Evolutionary conservation across 1,140 invertebrate genomes (phyloP).

Genomic region (Zaprionus ghesquierei): DNA sequence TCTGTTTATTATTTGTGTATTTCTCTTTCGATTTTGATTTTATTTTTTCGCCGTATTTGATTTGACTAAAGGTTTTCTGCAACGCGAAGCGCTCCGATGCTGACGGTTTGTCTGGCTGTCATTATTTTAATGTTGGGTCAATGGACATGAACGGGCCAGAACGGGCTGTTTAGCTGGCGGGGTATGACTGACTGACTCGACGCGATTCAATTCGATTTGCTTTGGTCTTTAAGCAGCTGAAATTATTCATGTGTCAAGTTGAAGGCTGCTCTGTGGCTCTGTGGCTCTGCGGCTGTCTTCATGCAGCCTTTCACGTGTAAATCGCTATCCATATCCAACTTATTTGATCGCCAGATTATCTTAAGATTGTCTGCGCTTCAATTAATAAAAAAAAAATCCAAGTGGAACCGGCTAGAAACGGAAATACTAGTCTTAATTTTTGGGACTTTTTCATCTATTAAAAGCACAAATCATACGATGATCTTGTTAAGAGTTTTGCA

Average conservation of each 20-base stretch:
- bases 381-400: constrained; percentile 54
- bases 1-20: constrained; percentile 29
- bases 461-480: constrained; percentile 4
- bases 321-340: constrained; percentile 24
- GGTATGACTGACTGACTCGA: background rate
- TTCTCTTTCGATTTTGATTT: constrained; percentile 17
- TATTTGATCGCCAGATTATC: constrained; percentile 63
- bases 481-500: constrained; percentile 21
- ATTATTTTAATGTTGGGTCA: constrained; percentile 61
- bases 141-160: constrained; percentile 54
- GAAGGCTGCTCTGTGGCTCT: constrained; percentile 50
- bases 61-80: constrained; percentile 49
- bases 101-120: constrained; percentile 37
- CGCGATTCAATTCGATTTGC: constrained; percentile 50
- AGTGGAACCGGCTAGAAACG: constrained; percentile 55
- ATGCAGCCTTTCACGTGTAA: constrained; percentile 61
- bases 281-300: background rate
- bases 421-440: constrained; percentile 50
- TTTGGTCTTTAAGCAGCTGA: constrained; percentile 52
- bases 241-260: constrained; percentile 77
- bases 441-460: background rate
- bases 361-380: constrained; percentile 49
- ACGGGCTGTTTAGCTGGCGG: constrained; percentile 47
- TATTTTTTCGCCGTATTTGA: constrained; percentile 2
- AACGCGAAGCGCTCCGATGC: constrained; percentile 11